Base-by-base conservation (phyloP, 2,797 vertebrate species). In the Phoxinus dragarum region DNA sequence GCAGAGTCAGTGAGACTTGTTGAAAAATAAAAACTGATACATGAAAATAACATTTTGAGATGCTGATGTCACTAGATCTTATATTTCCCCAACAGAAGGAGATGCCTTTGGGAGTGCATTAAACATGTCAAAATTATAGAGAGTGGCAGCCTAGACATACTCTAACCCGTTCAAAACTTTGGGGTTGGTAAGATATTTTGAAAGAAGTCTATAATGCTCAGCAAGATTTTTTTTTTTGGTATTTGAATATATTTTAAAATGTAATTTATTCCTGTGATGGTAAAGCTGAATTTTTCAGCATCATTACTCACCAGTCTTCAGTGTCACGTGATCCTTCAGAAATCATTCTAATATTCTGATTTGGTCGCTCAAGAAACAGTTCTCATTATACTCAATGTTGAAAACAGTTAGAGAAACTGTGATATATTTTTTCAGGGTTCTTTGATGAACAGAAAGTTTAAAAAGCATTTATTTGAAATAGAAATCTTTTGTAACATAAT, bases 11-110 rank as follows among this genome's bases (percentile, higher is more conserved):
- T 7, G 73, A 77, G 47, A 34, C 47, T 84, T 77, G 47, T 23
- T 76, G 44, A 76, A 84, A 77, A 76, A 77, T 68, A 76, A 68
- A 83, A 76, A 84, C 72, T 36, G 52, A 78, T 59, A 84, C 66
- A 23, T 34, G 21, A 84, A 84, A 84, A 84, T 71, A 84, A 78
- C 52, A 84, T 76, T 67, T 68, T 42, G 47, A 68, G 61, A 76
- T 76, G 47, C 61, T 84, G 61, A 76, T 84, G 61, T 76, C 73
- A 84, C 64, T 76, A 10, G 10, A 54, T 23, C 34, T 68, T 52
- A 42, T 21, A 71, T 81, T 56, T 56, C 10, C 56, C n/a, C 17
- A 27, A 56, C 23, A 67, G 82, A 34, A 54, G 34, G 17, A 31
- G 61, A 84, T 77, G 82, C 73, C 73, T 54, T 40, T 54, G 73